Percentiles rank a stretch among this genome's conserved stretches.
phyloP scores from a whole-genome alignment of 1,140 invertebrate species.

The Zaprionus davidi region DNA sequence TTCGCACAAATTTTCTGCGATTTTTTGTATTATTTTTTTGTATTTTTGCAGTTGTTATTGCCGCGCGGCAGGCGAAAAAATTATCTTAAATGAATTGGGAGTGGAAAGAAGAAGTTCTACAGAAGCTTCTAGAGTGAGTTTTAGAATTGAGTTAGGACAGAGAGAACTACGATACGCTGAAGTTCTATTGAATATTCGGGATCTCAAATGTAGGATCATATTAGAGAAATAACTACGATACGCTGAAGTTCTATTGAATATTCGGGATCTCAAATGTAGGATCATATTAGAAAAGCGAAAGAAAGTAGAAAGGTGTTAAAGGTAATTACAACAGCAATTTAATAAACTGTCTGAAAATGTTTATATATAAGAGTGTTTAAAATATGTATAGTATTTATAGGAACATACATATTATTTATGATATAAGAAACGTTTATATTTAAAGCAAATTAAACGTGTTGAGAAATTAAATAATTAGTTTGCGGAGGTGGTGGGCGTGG shows the following conservation, averaged over 20 bases:
- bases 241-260: not conserved
- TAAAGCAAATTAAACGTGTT: no score
- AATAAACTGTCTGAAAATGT: no score
- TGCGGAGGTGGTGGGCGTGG: no score
- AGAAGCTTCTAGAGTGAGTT: not conserved
- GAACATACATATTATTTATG: no score
- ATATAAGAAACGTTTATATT: no score
- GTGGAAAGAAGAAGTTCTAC: not conserved
- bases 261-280: not conserved
- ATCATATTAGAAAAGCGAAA: not conserved
- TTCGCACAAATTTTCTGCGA: slow-evolving; percentile 44
- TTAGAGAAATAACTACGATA: not conserved
- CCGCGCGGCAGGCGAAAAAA: not conserved
- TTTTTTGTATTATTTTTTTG: not conserved
- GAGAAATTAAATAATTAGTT: no score
- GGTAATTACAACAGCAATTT: no score
- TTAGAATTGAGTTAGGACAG: not conserved
- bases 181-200: not conserved
- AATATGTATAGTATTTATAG: no score
- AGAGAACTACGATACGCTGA: not conserved
- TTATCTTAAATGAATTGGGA: not conserved
- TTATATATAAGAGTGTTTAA: no score
- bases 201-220: not conserved
- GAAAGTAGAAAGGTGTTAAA: no score
- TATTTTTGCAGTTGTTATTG: not conserved